Base-by-base conservation (phyloP, 2,113 vertebrate species). In the Heterocephalus glaber region DNA sequence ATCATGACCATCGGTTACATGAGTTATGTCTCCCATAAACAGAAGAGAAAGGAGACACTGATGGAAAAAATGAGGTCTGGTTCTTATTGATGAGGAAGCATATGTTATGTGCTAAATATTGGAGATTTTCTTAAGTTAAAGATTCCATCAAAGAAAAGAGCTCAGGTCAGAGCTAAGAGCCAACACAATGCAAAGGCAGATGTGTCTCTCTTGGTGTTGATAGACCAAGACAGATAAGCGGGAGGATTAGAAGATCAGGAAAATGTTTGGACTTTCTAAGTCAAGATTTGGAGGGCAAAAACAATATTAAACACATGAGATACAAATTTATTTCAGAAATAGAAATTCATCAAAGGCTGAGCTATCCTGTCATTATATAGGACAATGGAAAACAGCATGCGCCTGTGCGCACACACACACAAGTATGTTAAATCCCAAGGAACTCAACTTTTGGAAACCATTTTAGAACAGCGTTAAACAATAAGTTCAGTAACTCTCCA, bases 381-480 rank as follows among this genome's bases (percentile, higher is more conserved):
- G 60, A 92, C 95, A 95, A 90, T 10, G 19, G 68, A 90, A 72
- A 76, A 44, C 19, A 70, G 20, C 20, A 24, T 20, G 17, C 19
- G 56, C 5, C 16, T 58, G 54, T 16, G 16, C 12, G 19, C 65
- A n/a, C 66, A 28, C 26, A 44, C 41, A 44, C 38, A 44, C 38
- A 72, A 56, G 8, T n/a, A 3, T 22, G 33, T 79, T 85, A 74
- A 89, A 96, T 97, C 47, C 88, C 68, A 80, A 90, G 8, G 84
- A 81, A 41, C 7, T 68, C 86, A 92, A 85, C 91, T 84, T 74
- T 91, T 90, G 80, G 97, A 83, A 96, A 20, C 26, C 49, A 86
- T 65, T 95, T 93, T 65, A 76, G 52, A 89, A 95, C 49, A 96
- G 54, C 54, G 89, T 97, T 97, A 52, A 92, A 95, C 92, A 30